phyloP scores from a whole-genome alignment of 2,888 invertebrate genomes.

The Atethmia centrago region DNA sequence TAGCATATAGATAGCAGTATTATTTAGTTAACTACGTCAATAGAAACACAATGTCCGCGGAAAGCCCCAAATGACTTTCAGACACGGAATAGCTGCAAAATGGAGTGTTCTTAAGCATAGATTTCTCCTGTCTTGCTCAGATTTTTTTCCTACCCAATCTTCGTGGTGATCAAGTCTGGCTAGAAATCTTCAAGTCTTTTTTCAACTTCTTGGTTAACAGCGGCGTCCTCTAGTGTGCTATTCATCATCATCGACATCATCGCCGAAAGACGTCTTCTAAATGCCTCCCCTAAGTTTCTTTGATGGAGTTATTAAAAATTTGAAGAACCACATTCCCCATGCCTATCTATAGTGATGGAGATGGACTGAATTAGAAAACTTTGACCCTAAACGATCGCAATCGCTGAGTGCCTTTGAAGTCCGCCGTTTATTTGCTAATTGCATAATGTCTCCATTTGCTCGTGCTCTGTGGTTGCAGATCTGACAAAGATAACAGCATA shows the following conservation, averaged over 20 bases:
- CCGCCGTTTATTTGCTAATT: background rate
- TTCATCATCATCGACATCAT: background rate
- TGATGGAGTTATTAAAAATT: background rate
- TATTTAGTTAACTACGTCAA: slow-evolving; percentile 59
- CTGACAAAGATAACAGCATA: slow-evolving; percentile 56
- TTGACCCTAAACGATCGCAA: background rate
- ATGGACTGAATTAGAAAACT: background rate
- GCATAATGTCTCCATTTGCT: slow-evolving; percentile 36
- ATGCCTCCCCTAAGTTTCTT: background rate
- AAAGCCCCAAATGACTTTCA: slow-evolving; percentile 61
- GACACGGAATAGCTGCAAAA: slow-evolving; percentile 25
- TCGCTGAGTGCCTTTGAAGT: background rate
- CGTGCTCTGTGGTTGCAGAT: slow-evolving; percentile 38
- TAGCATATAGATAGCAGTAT: slow-evolving; percentile 54
- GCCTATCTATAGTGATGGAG: background rate
- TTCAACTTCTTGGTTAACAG: background rate
- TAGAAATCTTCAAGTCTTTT: background rate
- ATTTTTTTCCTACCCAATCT: background rate
- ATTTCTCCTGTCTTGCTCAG: background rate
- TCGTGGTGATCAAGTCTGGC: background rate
- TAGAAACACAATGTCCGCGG: slow-evolving; percentile 57
- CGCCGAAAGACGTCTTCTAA: background rate
- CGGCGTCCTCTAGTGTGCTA: background rate
- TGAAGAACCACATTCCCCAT: background rate
- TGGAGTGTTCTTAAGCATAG: slow-evolving; percentile 15